Conservation (phyloP, 1,140 invertebrate genomes). For the Drosophila kikkawai region DNA sequence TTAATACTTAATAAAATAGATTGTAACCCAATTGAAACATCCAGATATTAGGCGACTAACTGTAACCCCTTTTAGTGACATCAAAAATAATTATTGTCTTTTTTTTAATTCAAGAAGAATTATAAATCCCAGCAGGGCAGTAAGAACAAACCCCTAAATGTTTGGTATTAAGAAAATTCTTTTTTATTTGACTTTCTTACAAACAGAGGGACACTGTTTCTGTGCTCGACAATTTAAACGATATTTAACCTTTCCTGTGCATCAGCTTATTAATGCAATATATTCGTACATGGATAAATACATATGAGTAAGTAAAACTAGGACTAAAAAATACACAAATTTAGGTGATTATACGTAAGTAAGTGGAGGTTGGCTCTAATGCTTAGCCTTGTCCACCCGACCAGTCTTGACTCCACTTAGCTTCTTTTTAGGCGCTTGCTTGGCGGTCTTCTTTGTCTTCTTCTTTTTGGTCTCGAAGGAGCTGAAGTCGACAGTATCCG, state of each 20-base stretch:
- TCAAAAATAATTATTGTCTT: no score
- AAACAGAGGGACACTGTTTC: neutral
- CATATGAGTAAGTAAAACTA: conserved; percentile 2
- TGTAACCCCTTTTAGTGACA: no score
- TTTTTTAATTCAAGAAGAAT: no score
- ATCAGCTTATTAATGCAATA: neutral
- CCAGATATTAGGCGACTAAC: no score
- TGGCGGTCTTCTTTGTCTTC: conserved; percentile 47
- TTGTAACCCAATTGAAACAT: no score
- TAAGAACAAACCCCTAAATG: neutral
- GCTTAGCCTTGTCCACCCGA: conserved; percentile 59
- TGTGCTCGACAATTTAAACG: neutral
- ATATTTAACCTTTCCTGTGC: neutral
- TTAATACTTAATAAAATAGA: no score
- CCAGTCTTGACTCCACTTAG: conserved; percentile 58
- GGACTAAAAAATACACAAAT: conserved; percentile 2
- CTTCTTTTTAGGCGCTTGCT: conserved; percentile 37
- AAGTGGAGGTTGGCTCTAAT: neutral
- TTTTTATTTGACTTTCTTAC: conserved; percentile 22
- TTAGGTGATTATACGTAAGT: conserved; percentile 4
- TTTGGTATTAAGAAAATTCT: neutral
- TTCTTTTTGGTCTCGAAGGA: conserved; percentile 64
- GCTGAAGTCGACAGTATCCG: conserved; percentile 64
- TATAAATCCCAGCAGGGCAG: neutral
- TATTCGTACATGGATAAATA: conserved; percentile 38